Evolutionary conservation across 2,113 vertebrate species (phyloP), one percentile per base, ranked within the genome.

Genomic region (Bubo scandiacus): DNA sequence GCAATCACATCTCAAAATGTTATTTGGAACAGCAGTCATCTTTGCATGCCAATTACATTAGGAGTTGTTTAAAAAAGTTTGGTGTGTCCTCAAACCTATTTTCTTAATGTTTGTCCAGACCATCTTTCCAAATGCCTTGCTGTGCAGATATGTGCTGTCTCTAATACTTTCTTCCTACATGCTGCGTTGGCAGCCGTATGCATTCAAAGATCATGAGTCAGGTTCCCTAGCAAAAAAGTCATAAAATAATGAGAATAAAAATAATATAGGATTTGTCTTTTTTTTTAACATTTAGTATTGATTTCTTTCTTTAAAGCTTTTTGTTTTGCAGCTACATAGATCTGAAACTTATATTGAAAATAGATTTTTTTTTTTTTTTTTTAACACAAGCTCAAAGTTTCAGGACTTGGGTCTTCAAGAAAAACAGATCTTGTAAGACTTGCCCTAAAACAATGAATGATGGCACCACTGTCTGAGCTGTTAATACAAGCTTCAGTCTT

Each of bases 141-240:
- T 96, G 84, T 77, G 73, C 86, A 91, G 94, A 57, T 95, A 96
- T 67, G 70, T 91, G 80, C 68, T 87, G 61, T 90, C 74, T 94
- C 70, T 49, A 75, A 42, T 49, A 47, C 45, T 87, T 91, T 86
- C 88, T 86, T 94, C 42, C 16, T 82, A 21, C 91, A 36, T 4
- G 45, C 83, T 94, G 94, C 81, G 73, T 81, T 97, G 94, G 80
- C 95, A 92, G 89, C 81, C 14, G 3, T 57, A 17, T 54, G n/a
- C 78, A 81, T 96, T 92, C 80, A 87, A 32, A 90, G 78, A 91
- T 92, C 27, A 23, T 91, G 90, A 94, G 88, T 96, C 94, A 89
- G 78, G 62, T 72, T 83, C 36, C 21, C 29, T 62, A 25, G 81
- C 18, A 75, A 74, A 91, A 43, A 72, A 43, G 12, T 32, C 4